Evolutionary conservation across 2,113 vertebrate genomes (phyloP).

Genomic region (Pachyramphus minor): DNA sequence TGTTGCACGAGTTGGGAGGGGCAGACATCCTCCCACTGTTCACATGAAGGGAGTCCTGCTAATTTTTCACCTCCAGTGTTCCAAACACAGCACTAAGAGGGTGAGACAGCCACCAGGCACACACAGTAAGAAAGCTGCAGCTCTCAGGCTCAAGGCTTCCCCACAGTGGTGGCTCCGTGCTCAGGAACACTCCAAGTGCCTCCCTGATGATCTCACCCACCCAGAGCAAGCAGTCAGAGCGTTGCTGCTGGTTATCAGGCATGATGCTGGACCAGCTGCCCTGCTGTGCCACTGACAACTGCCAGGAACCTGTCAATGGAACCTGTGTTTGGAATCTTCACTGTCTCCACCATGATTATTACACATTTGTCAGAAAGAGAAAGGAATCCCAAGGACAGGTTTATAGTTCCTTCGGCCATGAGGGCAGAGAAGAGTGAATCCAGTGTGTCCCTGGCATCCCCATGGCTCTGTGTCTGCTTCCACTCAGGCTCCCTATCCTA

Average conservation of each 20-base stretch:
- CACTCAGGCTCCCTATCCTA: background rate
- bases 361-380: background rate
- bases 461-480: background rate
- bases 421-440: background rate
- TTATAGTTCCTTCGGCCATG: fast-evolving
- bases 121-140: background rate
- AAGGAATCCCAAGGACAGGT: background rate
- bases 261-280: background rate
- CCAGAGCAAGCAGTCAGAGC: background rate
- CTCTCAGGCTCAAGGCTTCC: slow-evolving; percentile 33
- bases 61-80: background rate
- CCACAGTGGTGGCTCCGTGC: background rate
- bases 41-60: background rate
- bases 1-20: background rate
- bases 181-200: background rate
- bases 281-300: background rate
- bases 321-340: background rate
- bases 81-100: background rate
- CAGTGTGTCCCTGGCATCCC: background rate
- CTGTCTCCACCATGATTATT: background rate
- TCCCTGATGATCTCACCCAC: background rate
- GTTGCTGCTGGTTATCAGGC: background rate
- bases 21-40: background rate
- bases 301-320: background rate
- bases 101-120: background rate